Evolutionary conservation across 2,113 vertebrate genomes (phyloP).

Genomic region (Thalassarche chlororhynchos): DNA sequence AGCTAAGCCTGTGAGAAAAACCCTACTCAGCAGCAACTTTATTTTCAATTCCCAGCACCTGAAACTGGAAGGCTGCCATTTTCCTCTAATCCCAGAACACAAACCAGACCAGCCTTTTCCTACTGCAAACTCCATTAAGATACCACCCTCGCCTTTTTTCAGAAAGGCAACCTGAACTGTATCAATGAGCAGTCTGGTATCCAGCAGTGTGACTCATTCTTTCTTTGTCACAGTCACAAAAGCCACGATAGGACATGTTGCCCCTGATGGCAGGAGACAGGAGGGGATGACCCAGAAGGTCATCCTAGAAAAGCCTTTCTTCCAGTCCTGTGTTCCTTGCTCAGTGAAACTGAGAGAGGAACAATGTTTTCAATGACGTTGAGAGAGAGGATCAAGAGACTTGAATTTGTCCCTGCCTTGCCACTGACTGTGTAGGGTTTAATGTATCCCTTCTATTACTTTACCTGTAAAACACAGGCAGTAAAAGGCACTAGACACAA

Average conservation of each 20-base stretch:
- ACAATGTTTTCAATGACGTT: background rate
- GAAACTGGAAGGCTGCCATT: background rate
- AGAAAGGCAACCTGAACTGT: slow-evolving; percentile 5
- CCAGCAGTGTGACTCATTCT: slow-evolving; percentile 45
- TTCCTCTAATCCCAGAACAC: background rate
- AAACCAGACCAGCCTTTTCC: background rate
- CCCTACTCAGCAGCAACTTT: background rate
- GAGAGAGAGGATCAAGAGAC: background rate
- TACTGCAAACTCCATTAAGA: background rate
- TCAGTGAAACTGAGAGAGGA: background rate
- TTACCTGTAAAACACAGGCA: background rate
- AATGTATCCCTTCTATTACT: background rate
- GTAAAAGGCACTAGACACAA: background rate
- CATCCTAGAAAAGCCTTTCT: slow-evolving; percentile 12
- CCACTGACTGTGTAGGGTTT: background rate
- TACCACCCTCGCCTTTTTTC: background rate
- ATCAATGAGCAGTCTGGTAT: background rate
- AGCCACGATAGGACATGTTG: background rate
- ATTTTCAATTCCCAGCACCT: slow-evolving; percentile 6
- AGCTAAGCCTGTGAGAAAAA: background rate
- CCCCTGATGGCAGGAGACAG: slow-evolving; percentile 8
- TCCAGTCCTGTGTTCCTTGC: background rate
- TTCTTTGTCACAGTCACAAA: slow-evolving; percentile 44
- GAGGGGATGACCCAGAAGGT: slow-evolving; percentile 28
- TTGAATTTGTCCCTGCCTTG: slow-evolving; percentile 10